Conservation (phyloP, 2,113 vertebrate species). For the Mellivora capensis region DNA sequence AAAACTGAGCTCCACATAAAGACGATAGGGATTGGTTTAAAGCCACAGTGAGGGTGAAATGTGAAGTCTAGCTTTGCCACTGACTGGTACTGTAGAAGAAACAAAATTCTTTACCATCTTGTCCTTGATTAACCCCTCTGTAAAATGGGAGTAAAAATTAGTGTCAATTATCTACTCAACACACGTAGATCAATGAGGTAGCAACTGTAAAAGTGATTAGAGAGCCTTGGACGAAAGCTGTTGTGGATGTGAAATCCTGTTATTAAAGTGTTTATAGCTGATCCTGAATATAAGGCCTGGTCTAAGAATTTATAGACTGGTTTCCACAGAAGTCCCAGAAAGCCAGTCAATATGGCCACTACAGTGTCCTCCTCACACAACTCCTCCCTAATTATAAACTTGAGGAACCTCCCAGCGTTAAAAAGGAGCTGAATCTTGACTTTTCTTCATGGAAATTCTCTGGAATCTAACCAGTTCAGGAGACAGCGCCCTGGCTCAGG, state of each 20-base stretch:
- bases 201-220: slow-evolving; percentile 32
- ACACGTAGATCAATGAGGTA: background rate
- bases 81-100: background rate
- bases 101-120: background rate
- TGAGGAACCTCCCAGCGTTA: background rate
- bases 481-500: background rate
- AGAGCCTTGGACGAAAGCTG: slow-evolving; percentile 37
- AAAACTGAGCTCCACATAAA: background rate
- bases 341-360: background rate
- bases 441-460: background rate
- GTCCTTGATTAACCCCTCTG: slow-evolving; percentile 34
- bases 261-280: slow-evolving; percentile 36
- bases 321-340: background rate
- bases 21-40: background rate
- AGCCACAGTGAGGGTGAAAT: background rate
- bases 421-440: slow-evolving; percentile 4
- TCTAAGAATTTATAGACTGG: background rate
- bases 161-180: slow-evolving; percentile 4
- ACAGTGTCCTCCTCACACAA: background rate
- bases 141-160: slow-evolving; percentile 41
- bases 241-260: slow-evolving; percentile 1
- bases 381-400: background rate
- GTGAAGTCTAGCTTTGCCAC: background rate
- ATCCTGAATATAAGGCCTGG: slow-evolving; percentile 22
- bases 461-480: background rate